Evolutionary conservation across 2,888 invertebrate genomes (phyloP).

Genomic region (Oconnorella tubifera): DNA sequence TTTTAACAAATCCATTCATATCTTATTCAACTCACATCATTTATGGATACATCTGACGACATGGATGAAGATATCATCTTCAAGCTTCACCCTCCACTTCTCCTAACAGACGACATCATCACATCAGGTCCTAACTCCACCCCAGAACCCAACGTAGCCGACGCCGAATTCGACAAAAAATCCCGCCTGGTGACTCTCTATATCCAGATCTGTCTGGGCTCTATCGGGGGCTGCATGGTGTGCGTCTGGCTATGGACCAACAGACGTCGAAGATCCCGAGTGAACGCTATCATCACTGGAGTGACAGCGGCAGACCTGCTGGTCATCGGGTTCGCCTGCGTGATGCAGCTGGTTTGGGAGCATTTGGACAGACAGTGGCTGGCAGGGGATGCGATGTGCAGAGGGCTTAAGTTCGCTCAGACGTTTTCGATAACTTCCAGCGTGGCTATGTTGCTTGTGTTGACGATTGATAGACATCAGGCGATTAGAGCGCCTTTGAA

Average conservation of each 20-base stretch:
- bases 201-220: slow-evolving; percentile 43
- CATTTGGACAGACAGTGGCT: slow-evolving; percentile 41
- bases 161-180: slow-evolving; percentile 42
- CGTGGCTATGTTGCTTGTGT: slow-evolving; percentile 53
- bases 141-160: slow-evolving; percentile 38
- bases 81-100: neutral
- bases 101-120: too few relatives aligned
- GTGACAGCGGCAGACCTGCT: slow-evolving; percentile 51
- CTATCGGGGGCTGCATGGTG: slow-evolving; percentile 45
- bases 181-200: slow-evolving; percentile 42
- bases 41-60: too few relatives aligned
- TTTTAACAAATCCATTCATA: too few relatives aligned
- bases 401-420: slow-evolving; percentile 51
- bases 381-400: slow-evolving; percentile 51
- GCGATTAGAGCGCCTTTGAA: slow-evolving; percentile 53
- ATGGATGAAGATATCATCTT: too few relatives aligned
- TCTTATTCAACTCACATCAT: too few relatives aligned
- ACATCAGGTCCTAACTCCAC: neutral
- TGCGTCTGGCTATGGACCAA: slow-evolving; percentile 48
- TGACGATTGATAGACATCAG: slow-evolving; percentile 55
- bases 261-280: slow-evolving; percentile 42
- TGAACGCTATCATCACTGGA: slow-evolving; percentile 52
- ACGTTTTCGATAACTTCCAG: slow-evolving; percentile 52
- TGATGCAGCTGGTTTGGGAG: slow-evolving; percentile 44
- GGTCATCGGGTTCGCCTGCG: slow-evolving; percentile 44